Evolutionary conservation across 2,888 invertebrate species (phyloP), one percentile per base, ranked within the genome.

Genomic region (Lochmaea capreae): DNA sequence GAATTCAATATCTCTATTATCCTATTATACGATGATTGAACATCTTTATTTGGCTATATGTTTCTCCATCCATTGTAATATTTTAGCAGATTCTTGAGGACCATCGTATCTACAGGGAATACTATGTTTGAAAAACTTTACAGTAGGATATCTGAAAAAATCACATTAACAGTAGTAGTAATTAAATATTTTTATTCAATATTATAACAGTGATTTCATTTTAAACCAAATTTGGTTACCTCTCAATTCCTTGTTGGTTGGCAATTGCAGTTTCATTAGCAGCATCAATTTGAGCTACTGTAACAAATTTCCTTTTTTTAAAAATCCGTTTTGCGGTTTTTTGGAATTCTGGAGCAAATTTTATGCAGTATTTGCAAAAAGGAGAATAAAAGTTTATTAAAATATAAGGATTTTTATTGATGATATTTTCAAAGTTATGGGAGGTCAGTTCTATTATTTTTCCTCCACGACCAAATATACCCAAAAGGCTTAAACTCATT

Each of bases 361-460:
- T 16, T 16, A 54, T 66, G 39, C 72, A 66, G 66, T 43, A 63
- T 65, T 70, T 69, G 66, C 49, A 72, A 58, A 58, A 49, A 4
- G 68, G 65, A 26, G 63, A 71, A 65, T 76, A 73, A 12, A 73
- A 75, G 65, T 63, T 73, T 42, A 74, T 71, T 69, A 74, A 73
- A 67, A 74, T 71, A 67, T 74, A 69, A 18, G 39, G 71, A 39
- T 69, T 52, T 5, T 16, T 63, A 16, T 39, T 16, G 67, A 78
- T 57, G 72, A 74, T 59, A 70, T 67, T 65, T 54, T 63, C 14
- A 72, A 79, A 73, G 73, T 66, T 73, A 54, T 65, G 8, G 57
- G 76, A 71, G 49, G 69, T 66, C 33, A 70, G 26, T 71, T 79
- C 39, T 67, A 76, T 46, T n/a, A 76, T 67, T 76, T 66, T 70